Conservation (phyloP, 2,888 invertebrate genomes). For the Omphaloscelis lunosa region DNA sequence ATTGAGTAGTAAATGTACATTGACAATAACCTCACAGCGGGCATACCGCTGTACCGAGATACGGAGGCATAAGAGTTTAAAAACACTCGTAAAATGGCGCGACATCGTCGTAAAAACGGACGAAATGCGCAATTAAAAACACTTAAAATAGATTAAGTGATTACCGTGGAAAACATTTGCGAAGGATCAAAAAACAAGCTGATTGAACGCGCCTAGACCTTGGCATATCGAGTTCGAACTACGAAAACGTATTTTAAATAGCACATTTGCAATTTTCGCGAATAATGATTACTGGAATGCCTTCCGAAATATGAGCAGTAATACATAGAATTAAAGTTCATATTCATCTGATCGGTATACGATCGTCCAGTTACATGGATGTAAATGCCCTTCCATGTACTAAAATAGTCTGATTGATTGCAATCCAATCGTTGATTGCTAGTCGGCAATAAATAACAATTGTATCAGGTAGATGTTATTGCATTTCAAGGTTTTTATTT, state of each 20-base stretch:
- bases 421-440: conserved; percentile 72
- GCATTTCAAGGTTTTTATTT: conserved; percentile 55
- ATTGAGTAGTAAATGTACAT: conserved; percentile 71
- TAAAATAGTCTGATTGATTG: conserved; percentile 77
- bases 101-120: conserved; percentile 76
- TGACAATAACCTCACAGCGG: conserved; percentile 67
- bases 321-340: conserved; percentile 33
- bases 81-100: conserved; percentile 74
- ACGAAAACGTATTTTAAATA: conserved; percentile 61
- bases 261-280: conserved; percentile 60
- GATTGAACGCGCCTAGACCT: conserved; percentile 66
- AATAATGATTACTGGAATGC: conserved; percentile 41
- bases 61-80: conserved; percentile 67
- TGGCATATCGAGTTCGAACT: conserved; percentile 71
- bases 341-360: conserved; percentile 28
- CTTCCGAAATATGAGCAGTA: conserved; percentile 36
- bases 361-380: conserved; percentile 35
- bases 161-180: conserved; percentile 74
- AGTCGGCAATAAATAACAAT: conserved; percentile 72
- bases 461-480: conserved; percentile 54
- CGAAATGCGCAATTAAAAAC: conserved; percentile 81
- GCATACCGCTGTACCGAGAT: conserved; percentile 43
- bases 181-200: conserved; percentile 67
- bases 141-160: conserved; percentile 85
- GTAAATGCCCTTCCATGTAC: conserved; percentile 67